A percentile compares a stretch with the other conserved stretches of the same genome.
Conservation (phyloP, 1,140 invertebrate species). For the Drosophila sechellia region DNA sequence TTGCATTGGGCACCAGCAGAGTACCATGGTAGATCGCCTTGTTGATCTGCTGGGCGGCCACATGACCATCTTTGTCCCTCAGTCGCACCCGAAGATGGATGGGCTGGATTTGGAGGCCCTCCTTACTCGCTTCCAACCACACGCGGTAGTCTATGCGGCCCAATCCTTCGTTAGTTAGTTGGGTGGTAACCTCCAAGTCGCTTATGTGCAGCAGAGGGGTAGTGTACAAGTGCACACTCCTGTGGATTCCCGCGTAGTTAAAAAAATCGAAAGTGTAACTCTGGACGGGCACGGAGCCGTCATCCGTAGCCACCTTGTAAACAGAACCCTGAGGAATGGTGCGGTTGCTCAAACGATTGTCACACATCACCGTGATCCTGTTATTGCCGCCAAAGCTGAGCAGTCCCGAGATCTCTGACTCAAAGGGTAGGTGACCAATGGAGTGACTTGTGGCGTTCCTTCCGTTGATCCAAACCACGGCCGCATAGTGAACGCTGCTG, state of each 20-base stretch:
- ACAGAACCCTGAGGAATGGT: slow-evolving; percentile 93
- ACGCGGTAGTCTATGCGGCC: slow-evolving; percentile 76
- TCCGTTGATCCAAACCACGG: slow-evolving; percentile 96
- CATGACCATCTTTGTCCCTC: slow-evolving; percentile 32
- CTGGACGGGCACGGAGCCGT: slow-evolving; percentile 89
- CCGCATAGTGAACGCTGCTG: slow-evolving; percentile 94
- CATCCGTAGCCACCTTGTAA: slow-evolving; percentile 87
- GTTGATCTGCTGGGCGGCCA: slow-evolving; percentile 56
- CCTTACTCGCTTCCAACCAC: slow-evolving; percentile 18
- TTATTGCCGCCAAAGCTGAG: slow-evolving; percentile 90
- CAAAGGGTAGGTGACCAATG: slow-evolving; percentile 98
- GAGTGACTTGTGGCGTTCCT: slow-evolving; percentile 91
- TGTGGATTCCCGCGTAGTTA: slow-evolving; percentile 98
- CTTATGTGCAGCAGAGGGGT: slow-evolving; percentile 92
- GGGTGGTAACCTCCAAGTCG: slow-evolving; percentile 92
- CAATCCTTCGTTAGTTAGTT: slow-evolving; percentile 82
- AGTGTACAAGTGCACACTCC: slow-evolving; percentile 94
- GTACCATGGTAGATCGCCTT: slow-evolving; percentile 82
- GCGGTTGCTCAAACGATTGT: slow-evolving; percentile 93
- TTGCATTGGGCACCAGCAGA: slow-evolving; percentile 88
- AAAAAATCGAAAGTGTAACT: slow-evolving; percentile 98
- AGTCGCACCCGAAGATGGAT: slow-evolving; percentile 43
- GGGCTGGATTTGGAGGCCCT: background rate
- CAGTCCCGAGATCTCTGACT: slow-evolving; percentile 90
- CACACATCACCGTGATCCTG: slow-evolving; percentile 94